Evolutionary conservation across 2,888 invertebrate genomes (phyloP), one percentile per base, ranked within the genome.

Genomic region (Mythimna impura): DNA sequence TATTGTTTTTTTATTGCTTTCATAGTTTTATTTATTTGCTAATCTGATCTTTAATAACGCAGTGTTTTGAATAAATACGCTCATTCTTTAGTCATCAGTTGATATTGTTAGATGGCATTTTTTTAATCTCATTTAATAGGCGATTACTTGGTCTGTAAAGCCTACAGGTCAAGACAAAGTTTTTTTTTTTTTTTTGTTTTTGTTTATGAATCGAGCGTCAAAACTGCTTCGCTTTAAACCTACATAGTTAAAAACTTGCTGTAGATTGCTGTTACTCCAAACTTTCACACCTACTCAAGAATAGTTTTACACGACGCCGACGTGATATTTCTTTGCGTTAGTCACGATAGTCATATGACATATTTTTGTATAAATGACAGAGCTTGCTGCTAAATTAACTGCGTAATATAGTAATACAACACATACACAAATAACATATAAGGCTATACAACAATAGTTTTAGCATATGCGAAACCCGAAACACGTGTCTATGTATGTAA

Each of bases 1-100:
- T 57, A 20, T 8, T 30, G 36, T 34, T 34, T 43, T n/a, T 14
- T 54, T 73, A 75, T 76, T 65, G 36, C 55, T 65, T 4, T 47
- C 2, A 36, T 34, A 1, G 2, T 22, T 62, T 43, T 43, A 36
- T 14, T 1, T 17, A 43, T 43, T 57, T 47, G 47, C 6, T 6
- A 43, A 70, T 22, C 4, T 43, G 34, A 17, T 20, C 10, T 60
- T 25, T 14, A 22, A 12, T 12, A 43, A 20, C 9, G 17, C 2
- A 60, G 6, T 10, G 12, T 36, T 36, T 60, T 12, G 55, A 25
- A 55, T 14, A 55, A 25, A 14, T 14, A 14, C 25, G 55, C 50
- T 52, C 20, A 2, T 47, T 47, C 5, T 47, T 47, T 6, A 47
- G 47, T 20, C 47, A 47, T 47, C 47, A 2, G 17, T 47, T 47